Conservation (phyloP, 2,888 invertebrate species). For the Microdon myrmicae region DNA sequence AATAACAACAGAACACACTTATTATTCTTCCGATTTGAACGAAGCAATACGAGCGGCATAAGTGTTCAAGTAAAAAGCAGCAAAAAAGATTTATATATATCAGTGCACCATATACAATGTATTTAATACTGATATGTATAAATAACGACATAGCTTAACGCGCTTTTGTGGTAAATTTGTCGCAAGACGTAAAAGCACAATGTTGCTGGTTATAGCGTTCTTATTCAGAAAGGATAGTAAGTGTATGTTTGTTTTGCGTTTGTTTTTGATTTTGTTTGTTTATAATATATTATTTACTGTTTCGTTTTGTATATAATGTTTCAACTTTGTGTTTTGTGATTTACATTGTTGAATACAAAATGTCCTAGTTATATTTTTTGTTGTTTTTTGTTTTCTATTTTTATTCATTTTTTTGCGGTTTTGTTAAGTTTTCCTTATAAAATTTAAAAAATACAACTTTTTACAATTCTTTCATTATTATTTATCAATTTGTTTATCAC, state of each 20-base stretch:
- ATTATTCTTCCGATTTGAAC: no score
- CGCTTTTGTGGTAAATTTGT: no score
- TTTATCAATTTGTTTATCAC: conserved; percentile 52
- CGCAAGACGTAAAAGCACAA: no score
- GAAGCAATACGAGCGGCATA: no score
- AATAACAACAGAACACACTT: no score
- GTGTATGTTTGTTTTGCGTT: conserved; percentile 18
- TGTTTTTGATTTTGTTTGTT: conserved; percentile 16
- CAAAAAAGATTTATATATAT: no score
- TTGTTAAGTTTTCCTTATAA: conserved; percentile 48
- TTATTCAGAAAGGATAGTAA: no score
- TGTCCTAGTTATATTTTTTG: conserved; percentile 37
- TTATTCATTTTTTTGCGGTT: conserved; percentile 36
- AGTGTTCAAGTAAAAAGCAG: no score
- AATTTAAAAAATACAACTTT: conserved; percentile 57
- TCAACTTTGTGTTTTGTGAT: conserved; percentile 21
- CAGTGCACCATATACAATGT: no score
- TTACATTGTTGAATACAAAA: conserved; percentile 39
- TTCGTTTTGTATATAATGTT: conserved; percentile 37
- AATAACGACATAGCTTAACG: no score
- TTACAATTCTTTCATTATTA: conserved; percentile 53
- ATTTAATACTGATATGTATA: no score
- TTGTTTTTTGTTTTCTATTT: conserved; percentile 24
- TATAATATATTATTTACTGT: conserved; percentile 7
- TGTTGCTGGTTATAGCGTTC: no score